A percentile compares a stretch with the other conserved stretches of the same genome.
phyloP scores from a whole-genome alignment of 2,888 invertebrate species.

The Gibbula magus region DNA sequence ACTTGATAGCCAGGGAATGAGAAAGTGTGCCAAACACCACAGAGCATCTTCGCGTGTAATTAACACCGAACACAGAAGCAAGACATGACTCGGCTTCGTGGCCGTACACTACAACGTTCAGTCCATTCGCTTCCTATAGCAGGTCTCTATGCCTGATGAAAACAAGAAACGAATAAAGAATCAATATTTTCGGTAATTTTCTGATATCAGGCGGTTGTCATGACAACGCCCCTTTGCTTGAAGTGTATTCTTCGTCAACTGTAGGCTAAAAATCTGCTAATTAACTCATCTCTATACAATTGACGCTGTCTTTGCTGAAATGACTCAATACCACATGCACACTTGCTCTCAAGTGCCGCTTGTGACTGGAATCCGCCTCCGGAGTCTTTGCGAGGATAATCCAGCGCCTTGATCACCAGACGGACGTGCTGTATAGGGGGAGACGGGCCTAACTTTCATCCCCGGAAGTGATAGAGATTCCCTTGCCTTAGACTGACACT shows the following conservation, averaged over 20 bases:
- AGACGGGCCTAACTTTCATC: no score
- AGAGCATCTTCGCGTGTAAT: slow-evolving; percentile 6
- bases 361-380: no score
- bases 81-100: neutral
- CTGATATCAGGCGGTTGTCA: slow-evolving; percentile 15
- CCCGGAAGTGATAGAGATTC: no score
- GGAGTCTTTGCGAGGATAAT: no score
- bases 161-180: neutral
- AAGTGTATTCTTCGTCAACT: neutral
- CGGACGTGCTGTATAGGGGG: no score
- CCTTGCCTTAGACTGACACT: no score
- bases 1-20: neutral
- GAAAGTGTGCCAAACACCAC: slow-evolving; percentile 11
- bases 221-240: slow-evolving; percentile 11
- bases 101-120: neutral
- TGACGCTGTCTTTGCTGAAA: neutral
- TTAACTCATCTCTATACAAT: slow-evolving; percentile 11
- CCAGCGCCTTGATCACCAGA: no score
- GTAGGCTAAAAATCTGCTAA: slow-evolving; percentile 2
- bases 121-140: no score
- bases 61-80: slow-evolving; percentile 1
- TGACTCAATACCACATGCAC: neutral
- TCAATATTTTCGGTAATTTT: slow-evolving; percentile 13
- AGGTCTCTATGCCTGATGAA: no score
- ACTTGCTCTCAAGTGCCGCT: no score